Conservation (phyloP, 2,113 vertebrate species). For the Perognathus longimembris region DNA sequence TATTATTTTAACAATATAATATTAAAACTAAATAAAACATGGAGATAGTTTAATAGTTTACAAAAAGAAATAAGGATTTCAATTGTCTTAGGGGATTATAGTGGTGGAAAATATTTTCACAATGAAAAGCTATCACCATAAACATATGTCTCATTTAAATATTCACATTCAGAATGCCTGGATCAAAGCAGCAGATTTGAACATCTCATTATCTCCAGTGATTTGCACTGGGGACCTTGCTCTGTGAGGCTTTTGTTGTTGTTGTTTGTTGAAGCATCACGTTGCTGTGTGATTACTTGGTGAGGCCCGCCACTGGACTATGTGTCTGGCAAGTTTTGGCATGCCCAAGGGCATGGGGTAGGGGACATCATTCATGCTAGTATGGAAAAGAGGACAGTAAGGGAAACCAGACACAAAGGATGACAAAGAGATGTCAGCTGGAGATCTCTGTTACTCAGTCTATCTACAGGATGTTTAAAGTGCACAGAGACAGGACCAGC, state of each 20-base stretch:
- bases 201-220: not conserved
- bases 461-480: not conserved
- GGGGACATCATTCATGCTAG: not conserved
- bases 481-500: not conserved
- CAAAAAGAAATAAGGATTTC: not conserved
- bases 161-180: slow-evolving; percentile 22
- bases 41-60: not conserved
- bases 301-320: not conserved
- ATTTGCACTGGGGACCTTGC: not conserved
- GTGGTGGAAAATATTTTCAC: slow-evolving; percentile 23
- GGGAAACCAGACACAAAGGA: too few relatives aligned
- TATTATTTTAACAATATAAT: not conserved
- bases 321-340: not conserved
- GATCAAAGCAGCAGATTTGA: not conserved
- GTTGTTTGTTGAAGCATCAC: not conserved
- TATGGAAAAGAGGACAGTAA: not conserved
- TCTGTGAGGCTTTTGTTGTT: not conserved
- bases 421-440: not conserved
- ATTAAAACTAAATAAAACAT: not conserved
- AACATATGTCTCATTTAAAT: slow-evolving; percentile 46
- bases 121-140: not conserved
- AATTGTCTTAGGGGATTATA: not conserved
- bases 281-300: not conserved
- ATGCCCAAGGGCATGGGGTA: not conserved
- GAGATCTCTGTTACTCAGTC: not conserved